Conservation (phyloP, 2,113 vertebrate genomes). For the Trichechus manatus region DNA sequence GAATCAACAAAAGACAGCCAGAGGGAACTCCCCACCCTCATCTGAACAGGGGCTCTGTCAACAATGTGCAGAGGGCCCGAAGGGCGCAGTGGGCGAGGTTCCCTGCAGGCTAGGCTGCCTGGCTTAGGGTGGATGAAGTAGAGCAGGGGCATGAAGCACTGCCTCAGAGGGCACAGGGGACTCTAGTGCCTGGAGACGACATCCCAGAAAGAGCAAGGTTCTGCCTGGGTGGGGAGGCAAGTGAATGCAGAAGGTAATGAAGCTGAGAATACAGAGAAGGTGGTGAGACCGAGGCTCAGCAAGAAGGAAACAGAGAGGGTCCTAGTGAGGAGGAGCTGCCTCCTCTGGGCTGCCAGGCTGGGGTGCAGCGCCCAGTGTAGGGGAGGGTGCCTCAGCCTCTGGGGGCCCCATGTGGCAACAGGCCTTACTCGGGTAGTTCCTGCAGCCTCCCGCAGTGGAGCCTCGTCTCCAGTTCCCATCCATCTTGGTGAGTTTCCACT, state of each 20-base stretch:
- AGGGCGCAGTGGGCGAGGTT: background rate
- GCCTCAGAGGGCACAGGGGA: background rate
- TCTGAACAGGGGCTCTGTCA: background rate
- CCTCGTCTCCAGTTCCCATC: constrained; percentile 95
- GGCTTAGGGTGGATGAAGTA: background rate
- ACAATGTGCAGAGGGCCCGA: no score
- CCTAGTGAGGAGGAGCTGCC: background rate
- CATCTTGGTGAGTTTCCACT: constrained; percentile 94
- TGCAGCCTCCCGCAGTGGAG: constrained; percentile 96
- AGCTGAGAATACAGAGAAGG: background rate
- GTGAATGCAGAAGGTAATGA: background rate
- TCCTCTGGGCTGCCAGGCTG: background rate
- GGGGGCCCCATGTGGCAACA: accelerated
- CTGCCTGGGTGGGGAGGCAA: background rate
- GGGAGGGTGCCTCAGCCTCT: background rate
- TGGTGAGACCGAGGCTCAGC: background rate
- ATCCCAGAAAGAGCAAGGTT: background rate
- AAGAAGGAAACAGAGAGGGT: background rate
- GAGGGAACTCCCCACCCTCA: background rate
- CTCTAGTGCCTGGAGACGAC: accelerated
- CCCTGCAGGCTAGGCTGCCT: background rate
- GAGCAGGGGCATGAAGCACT: background rate
- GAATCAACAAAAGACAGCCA: no score
- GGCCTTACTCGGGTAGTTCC: constrained; percentile 92
- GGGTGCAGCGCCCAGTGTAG: accelerated